Evolutionary conservation across 2,888 invertebrate genomes (phyloP).

Genomic region (Agrotis puta): DNA sequence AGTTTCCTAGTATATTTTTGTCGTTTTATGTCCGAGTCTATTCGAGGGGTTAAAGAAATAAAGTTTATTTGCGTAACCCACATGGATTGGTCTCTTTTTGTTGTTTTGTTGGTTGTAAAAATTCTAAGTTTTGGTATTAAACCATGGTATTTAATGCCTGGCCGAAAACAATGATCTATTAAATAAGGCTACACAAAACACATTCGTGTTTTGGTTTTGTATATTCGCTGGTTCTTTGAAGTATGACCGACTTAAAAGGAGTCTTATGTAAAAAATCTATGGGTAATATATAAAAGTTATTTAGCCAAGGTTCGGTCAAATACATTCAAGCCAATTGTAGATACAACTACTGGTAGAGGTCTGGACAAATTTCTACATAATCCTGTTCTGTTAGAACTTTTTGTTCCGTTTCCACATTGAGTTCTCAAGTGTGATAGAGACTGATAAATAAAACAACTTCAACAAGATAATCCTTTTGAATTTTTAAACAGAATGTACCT

Average conservation of each 20-base stretch:
- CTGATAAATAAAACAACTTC: too few species aligned
- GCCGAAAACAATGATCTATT: conserved; percentile 19
- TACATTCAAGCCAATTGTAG: too few species aligned
- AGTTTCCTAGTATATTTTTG: conserved; percentile 39
- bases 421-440: too few species aligned
- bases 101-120: conserved; percentile 30
- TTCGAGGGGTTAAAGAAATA: conserved; percentile 10
- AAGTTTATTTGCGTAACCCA: conserved; percentile 21
- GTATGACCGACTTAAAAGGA: background rate
- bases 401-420: too few species aligned
- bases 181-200: conserved; percentile 22
- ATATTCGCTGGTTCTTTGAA: background rate
- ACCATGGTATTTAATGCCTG: background rate
- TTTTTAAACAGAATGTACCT: too few species aligned
- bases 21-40: conserved; percentile 9
- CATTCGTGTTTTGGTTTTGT: background rate
- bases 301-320: too few species aligned
- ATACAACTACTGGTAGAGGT: too few species aligned
- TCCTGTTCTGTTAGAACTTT: too few species aligned
- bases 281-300: background rate
- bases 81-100: background rate
- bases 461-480: too few species aligned
- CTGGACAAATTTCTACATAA: too few species aligned
- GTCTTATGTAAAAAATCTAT: background rate
- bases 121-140: background rate